phyloP scores from a whole-genome alignment of 2,888 invertebrate genomes.

The Crepidodera aurea region DNA sequence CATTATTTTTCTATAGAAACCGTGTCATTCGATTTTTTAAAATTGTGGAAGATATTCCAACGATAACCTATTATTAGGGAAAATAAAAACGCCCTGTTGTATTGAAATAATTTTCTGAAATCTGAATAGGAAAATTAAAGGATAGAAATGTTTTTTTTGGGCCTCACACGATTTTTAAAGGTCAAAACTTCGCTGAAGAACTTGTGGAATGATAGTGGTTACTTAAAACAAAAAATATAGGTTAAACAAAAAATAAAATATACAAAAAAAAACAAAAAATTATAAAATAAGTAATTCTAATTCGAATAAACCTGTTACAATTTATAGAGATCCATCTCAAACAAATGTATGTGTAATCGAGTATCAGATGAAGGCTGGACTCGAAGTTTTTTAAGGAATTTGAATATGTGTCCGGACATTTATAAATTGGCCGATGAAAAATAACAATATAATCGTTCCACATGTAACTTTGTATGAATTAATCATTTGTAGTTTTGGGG shows the following conservation, averaged over 20 bases:
- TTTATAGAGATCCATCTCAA: constrained; percentile 11
- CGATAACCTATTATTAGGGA: constrained; percentile 34
- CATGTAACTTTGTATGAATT: constrained; percentile 17
- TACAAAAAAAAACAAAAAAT: no score
- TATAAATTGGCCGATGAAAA: constrained; percentile 20
- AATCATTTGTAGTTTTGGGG: constrained; percentile 17
- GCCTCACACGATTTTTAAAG: no score
- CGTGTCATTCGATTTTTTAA: constrained; percentile 40
- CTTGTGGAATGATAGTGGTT: no score
- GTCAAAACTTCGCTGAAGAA: no score
- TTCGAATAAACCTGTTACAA: constrained; percentile 13
- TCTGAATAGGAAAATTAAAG: background rate
- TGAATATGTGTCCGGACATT: constrained; percentile 1
- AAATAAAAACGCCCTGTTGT: constrained; percentile 36
- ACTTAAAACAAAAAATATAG: no score
- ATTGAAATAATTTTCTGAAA: background rate
- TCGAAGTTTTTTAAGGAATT: background rate
- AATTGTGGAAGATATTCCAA: constrained; percentile 38
- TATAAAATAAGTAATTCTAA: no score
- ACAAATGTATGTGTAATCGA: constrained; percentile 16
- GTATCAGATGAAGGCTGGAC: constrained; percentile 1
- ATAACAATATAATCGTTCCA: constrained; percentile 21
- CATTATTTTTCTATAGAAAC: constrained; percentile 38
- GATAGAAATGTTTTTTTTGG: no score
- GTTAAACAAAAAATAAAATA: no score